Conservation (phyloP, 2,888 invertebrate genomes). For the Minunthozetes semirufus region DNA sequence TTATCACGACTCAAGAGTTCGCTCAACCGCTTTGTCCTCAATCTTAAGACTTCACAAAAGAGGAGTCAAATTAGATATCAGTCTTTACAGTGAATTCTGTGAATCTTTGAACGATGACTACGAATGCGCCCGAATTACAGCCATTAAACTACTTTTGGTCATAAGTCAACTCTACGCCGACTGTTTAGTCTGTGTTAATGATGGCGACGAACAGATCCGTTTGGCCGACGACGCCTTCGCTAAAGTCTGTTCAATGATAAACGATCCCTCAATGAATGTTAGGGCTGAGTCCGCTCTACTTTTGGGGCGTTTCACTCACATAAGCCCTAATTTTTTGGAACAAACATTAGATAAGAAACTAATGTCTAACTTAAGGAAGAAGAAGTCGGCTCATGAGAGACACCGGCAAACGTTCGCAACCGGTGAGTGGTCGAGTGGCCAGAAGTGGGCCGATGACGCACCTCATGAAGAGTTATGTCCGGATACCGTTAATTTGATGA, state of each 20-base stretch:
- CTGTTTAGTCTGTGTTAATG: constrained; percentile 62
- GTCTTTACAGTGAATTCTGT: constrained; percentile 63
- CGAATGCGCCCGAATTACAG: constrained; percentile 81
- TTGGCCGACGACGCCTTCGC: constrained; percentile 94
- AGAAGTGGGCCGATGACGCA: constrained; percentile 78
- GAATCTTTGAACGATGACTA: constrained; percentile 80
- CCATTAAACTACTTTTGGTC: constrained; percentile 75
- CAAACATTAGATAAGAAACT: constrained; percentile 97
- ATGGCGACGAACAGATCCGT: constrained; percentile 74
- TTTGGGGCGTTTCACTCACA: constrained; percentile 71
- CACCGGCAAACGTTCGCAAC: constrained; percentile 72
- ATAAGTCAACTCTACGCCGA: constrained; percentile 80
- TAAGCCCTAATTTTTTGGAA: constrained; percentile 79
- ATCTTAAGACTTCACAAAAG: constrained; percentile 49
- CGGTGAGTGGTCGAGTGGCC: constrained; percentile 86
- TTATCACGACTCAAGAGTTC: constrained; percentile 78
- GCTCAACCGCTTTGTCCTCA: constrained; percentile 79
- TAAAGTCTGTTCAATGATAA: constrained; percentile 84
- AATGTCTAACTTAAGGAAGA: constrained; percentile 88
- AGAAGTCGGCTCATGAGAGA: constrained; percentile 74
- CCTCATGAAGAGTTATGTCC: constrained; percentile 68
- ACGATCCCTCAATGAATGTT: constrained; percentile 82
- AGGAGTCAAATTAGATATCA: constrained; percentile 57
- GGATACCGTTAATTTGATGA: constrained; percentile 68
- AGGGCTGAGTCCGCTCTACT: constrained; percentile 45